These are phyloP conservation scores for Branchinecta lynchi DNA, from an alignment of 1,140 invertebrate genomes.

Conservation along the genomic window DNA sequence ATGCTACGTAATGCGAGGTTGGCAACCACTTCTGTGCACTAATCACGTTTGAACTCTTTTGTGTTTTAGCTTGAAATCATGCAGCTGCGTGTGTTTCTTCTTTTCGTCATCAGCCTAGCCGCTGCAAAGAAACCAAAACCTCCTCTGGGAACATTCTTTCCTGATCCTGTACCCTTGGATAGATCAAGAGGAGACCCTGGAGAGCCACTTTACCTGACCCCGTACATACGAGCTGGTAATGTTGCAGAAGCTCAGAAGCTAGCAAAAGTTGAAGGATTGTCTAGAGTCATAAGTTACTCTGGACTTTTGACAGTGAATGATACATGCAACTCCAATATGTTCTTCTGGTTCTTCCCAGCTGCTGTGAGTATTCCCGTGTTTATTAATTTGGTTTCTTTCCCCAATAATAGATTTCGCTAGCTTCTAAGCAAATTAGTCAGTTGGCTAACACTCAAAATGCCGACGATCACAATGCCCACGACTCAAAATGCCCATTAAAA, in stretches of 20 bases:
- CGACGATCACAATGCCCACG: too few relatives aligned
- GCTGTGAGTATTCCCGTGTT: constrained; percentile 29
- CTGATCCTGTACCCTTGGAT: constrained; percentile 7
- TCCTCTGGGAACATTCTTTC: background rate
- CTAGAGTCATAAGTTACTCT: constrained; percentile 39
- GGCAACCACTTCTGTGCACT: too few relatives aligned
- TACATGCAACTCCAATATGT: constrained; percentile 59
- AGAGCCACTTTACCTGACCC: constrained; percentile 46
- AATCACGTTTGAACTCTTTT: too few relatives aligned
- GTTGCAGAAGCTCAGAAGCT: constrained; percentile 35
- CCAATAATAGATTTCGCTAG: background rate
- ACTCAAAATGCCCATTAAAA: too few relatives aligned
- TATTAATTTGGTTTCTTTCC: constrained; percentile 13
- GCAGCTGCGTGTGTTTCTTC: too few relatives aligned
- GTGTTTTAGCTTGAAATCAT: too few relatives aligned
- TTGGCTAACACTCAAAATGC: too few relatives aligned
- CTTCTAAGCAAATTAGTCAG: too few relatives aligned
- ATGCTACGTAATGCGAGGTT: too few relatives aligned
- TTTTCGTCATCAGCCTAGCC: too few relatives aligned
- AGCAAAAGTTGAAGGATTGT: constrained; percentile 29
- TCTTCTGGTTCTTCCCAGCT: constrained; percentile 78
- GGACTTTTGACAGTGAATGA: constrained; percentile 60
- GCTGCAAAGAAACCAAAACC: background rate
- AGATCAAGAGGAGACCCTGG: constrained; percentile 36
- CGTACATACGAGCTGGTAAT: constrained; percentile 43